Conservation (phyloP, 2,888 invertebrate genomes). For the Morpho deidamia region DNA sequence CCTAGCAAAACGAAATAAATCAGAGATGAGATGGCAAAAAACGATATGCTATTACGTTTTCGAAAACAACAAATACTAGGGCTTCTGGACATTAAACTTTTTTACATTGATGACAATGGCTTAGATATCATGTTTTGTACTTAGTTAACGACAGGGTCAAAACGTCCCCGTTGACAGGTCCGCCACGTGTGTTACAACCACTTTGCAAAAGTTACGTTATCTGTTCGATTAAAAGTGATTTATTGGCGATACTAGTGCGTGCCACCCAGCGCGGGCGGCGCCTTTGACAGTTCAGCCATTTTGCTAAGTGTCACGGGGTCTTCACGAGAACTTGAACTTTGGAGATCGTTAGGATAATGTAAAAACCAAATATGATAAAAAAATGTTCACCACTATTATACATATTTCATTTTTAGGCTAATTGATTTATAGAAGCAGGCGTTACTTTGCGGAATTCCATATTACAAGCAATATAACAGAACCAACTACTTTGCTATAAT, state of each 20-base stretch:
- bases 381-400: background rate
- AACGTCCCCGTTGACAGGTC: constrained; percentile 12
- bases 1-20: too few relatives aligned
- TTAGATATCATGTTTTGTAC: too few relatives aligned
- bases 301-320: constrained; percentile 33
- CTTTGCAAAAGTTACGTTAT: constrained; percentile 14
- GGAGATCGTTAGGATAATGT: constrained; percentile 3
- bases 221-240: constrained; percentile 25
- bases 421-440: too few relatives aligned
- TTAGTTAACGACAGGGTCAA: constrained; percentile 12
- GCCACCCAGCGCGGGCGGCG: constrained; percentile 39
- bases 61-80: too few relatives aligned
- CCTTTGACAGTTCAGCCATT: constrained; percentile 32
- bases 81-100: too few relatives aligned
- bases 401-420: too few relatives aligned
- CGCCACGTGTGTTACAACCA: constrained; percentile 10
- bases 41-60: too few relatives aligned
- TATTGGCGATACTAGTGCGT: constrained; percentile 22
- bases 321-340: constrained; percentile 21
- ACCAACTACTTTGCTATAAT: too few relatives aligned
- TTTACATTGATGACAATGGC: too few relatives aligned
- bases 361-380: background rate
- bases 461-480: too few relatives aligned
- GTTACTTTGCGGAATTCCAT: too few relatives aligned
- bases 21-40: too few relatives aligned